Base-by-base conservation (phyloP, 2,888 invertebrate species). In the Drosophila pseudotakahashii region DNA sequence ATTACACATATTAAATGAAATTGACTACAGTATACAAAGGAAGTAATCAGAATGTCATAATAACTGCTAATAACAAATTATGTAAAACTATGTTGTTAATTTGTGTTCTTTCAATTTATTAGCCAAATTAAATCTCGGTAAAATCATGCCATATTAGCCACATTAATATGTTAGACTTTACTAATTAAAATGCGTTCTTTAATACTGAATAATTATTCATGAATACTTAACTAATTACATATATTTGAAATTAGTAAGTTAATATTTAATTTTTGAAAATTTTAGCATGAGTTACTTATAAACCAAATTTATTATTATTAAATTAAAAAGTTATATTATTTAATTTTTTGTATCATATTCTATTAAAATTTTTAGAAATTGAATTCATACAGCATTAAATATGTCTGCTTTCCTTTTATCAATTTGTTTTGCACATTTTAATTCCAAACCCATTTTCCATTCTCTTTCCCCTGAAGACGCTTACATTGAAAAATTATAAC, bases 401-500 rank as follows among this genome's bases (percentile, higher is more conserved):
- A 10, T 14, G 4, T 41, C 41, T 42, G 19, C 2, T 13, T 19
- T 16, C 4, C 16, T 11, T 11, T 9, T 6, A 10, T 4, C n/a
- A 11, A 11, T 6, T 11, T 2, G 14, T 7, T 39, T 26, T 37
- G 13, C 14, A 14, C 37, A 19, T 10, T n/a, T 37, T 37, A 16
- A 23, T 58, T 47, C 0, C 14, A 16, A 36, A 23, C 23, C n/a
- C 16, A 52, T 37, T 61, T 62, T 30, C 37, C 30, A 16, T 47
- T 55, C 30, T 30, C 10, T 10, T 16, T 16, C 19, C 48, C 51
- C 55, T 39, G 10, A 16, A 54, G 44, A n/a, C 30, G 68, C 47
- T 47, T 42, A 19, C 61, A 37, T 60, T 69, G 55, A 63, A 71
- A 76, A 73, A 82, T 71, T 71, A 76, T 63, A 76, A 73, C 52